Evolutionary conservation across 2,113 vertebrate genomes (phyloP), one percentile per base, ranked within the genome.

Genomic region (Alethe castanea): DNA sequence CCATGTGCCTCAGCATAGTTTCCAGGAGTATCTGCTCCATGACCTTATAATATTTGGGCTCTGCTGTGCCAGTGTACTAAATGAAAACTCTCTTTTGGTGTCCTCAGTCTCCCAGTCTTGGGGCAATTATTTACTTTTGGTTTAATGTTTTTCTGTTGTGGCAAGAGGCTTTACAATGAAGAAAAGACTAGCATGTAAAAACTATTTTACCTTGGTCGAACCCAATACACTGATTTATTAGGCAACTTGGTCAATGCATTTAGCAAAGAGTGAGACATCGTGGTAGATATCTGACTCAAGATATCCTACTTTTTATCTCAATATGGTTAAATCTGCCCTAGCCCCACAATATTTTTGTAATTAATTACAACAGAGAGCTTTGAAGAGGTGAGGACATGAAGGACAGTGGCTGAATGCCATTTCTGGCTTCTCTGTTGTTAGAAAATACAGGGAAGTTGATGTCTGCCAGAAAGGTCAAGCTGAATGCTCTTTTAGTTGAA

Each of bases 291-390:
- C 18, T 71, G 64, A 42, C 48, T 64, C 7, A 22, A 62, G 29
- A 15, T 60, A 36, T 12, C 19, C 35, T 23, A 40, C 29, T 33
- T 83, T 44, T 56, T 26, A 36, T 60, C 25, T 74, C 47, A 80
- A 36, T 61, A 5, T 23, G 29, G 12, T 26, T 42, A 64, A 36
- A 52, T 54, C 9, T 2, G 2, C 12, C 11, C 1, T 1, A 2
- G 8, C 5, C 8, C 5, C 9, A 31, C 42, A 48, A 48, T 44
- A 45, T 36, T 42, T 70, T 38, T 44, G 29, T 71, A n/a, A 77
- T 28, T 88, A 53, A 42, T 42, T 80, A 15, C 45, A 56, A 14
- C 11, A 12, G 56, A 38, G 42, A 31, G 8, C 11, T 91, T 44
- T 89, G 45, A 79, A 74, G 60, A 79, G 33, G 33, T 70, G 36